These are phyloP conservation scores for Odocoileus hemionus DNA, from an alignment of 2,113 vertebrate genomes.

Conservation along the genomic window DNA sequence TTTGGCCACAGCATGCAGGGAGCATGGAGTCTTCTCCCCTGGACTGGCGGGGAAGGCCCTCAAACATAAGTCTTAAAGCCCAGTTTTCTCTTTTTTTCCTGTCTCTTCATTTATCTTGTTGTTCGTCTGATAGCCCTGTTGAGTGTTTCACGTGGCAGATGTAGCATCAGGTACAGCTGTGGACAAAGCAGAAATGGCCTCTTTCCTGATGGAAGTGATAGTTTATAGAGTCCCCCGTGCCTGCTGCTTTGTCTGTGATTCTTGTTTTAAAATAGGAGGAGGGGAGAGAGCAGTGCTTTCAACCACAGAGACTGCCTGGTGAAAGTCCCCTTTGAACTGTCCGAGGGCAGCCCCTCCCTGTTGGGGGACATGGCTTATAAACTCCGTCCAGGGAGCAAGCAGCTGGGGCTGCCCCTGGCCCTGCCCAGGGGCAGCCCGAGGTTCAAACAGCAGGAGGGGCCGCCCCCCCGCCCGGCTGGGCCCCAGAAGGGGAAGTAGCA, in stretches of 20 bases:
- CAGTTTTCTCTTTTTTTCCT: background rate
- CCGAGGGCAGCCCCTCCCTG: background rate
- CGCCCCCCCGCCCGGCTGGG: fast-evolving
- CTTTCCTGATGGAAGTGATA: background rate
- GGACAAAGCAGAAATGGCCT: background rate
- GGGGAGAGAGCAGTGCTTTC: background rate
- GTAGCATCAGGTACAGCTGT: background rate
- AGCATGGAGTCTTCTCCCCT: background rate
- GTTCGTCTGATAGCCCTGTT: background rate
- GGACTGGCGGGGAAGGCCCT: background rate
- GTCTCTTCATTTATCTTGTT: background rate
- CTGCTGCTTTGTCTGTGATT: background rate
- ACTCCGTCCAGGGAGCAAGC: background rate
- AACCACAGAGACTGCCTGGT: background rate
- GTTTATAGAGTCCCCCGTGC: background rate
- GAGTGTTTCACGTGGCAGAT: background rate
- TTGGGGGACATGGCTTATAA: too few species aligned
- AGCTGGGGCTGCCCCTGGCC: background rate
- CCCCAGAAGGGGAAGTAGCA: background rate
- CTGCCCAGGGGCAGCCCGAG: background rate
- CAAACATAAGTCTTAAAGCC: background rate
- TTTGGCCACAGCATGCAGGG: background rate
- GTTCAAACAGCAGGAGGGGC: background rate
- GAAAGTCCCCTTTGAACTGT: background rate
- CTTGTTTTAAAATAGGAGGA: background rate